Evolutionary conservation across 2,113 vertebrate species (phyloP).

Genomic region (Bufo gargarizans): DNA sequence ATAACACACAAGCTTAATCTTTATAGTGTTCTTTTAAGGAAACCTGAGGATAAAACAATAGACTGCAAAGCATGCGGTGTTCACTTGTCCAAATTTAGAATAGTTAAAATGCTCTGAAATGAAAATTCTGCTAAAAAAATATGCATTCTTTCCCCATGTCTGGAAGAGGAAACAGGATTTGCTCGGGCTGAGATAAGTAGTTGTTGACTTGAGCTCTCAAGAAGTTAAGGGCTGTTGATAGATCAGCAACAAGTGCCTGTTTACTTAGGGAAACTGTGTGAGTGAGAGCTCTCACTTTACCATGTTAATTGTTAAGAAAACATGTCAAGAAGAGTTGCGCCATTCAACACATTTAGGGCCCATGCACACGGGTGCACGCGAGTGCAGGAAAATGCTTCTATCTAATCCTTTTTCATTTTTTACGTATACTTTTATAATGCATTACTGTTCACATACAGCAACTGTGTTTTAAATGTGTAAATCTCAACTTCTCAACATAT

Average conservation of each 20-base stretch:
- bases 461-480: neutral
- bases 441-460: neutral
- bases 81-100: constrained; percentile 18
- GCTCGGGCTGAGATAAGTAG: constrained; percentile 41
- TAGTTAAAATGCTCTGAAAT: neutral
- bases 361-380: neutral
- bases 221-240: constrained; percentile 54
- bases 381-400: neutral
- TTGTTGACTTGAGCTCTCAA: constrained; percentile 45
- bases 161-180: constrained; percentile 59
- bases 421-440: neutral
- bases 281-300: constrained; percentile 58
- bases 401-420: neutral
- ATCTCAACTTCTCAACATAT: too few species aligned
- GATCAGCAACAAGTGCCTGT: constrained; percentile 56
- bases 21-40: neutral
- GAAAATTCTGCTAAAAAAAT: constrained; percentile 34
- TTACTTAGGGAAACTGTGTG: constrained; percentile 54
- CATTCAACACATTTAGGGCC: constrained; percentile 15
- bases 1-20: neutral
- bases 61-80: neutral
- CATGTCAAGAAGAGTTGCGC: neutral
- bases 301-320: constrained; percentile 40
- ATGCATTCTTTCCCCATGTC: constrained; percentile 42
- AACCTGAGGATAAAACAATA: neutral